Percentiles rank a stretch among this genome's conserved stretches.
phyloP scores from a whole-genome alignment of 2,888 invertebrate species.

The Eristalinus aeneus region DNA sequence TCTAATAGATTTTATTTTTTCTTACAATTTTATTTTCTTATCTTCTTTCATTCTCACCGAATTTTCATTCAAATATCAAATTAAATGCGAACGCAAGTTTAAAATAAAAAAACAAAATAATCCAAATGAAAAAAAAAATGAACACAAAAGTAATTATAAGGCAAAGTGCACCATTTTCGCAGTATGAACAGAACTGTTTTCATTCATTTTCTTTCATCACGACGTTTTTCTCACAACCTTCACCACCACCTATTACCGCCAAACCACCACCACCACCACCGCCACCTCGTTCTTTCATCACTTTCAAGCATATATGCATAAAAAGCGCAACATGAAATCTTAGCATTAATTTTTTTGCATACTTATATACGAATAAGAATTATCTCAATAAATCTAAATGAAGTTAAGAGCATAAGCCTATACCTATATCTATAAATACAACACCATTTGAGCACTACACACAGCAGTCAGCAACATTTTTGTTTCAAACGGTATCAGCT shows the following conservation, averaged over 20 bases:
- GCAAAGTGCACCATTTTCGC: conserved; percentile 62
- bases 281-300: conserved; percentile 60
- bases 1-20: conserved; percentile 9
- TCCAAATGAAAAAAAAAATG: conserved; percentile 7
- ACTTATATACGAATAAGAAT: conserved; percentile 32
- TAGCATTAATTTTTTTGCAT: conserved; percentile 49
- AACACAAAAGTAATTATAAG: conserved; percentile 15
- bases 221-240: conserved; percentile 54
- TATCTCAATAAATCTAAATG: not conserved
- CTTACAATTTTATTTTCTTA: not conserved
- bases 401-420: conserved; percentile 7
- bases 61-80: conserved; percentile 44
- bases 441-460: conserved; percentile 67
- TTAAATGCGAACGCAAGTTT: conserved; percentile 30
- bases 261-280: conserved; percentile 19
- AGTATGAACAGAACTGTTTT: conserved; percentile 42
- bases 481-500: conserved; percentile 61
- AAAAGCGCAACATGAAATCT: conserved; percentile 57
- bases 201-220: conserved; percentile 68
- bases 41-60: conserved; percentile 56
- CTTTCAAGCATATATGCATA: conserved; percentile 69
- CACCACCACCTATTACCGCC: conserved; percentile 26
- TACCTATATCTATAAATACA: conserved; percentile 33
- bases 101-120: conserved; percentile 17
- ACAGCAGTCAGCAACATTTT: conserved; percentile 67